phyloP scores from a whole-genome alignment of 2,113 vertebrate species.

The Mohoua ochrocephala region DNA sequence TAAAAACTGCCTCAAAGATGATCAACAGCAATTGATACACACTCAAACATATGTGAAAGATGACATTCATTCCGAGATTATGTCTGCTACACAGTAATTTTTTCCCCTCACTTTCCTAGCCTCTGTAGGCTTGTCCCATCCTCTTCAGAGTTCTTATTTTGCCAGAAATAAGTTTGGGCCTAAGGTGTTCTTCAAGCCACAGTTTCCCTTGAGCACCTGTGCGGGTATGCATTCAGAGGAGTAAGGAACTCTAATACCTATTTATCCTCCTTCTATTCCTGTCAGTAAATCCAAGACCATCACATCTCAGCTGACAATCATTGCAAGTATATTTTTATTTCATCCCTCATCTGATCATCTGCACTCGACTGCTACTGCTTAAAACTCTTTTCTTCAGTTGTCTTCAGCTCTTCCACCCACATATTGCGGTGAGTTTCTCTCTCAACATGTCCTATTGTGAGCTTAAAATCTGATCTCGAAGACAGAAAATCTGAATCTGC shows the following conservation, averaged over 20 bases:
- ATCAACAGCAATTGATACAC: not conserved
- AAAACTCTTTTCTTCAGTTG: not conserved
- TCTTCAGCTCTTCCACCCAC: not conserved
- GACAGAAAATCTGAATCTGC: not conserved
- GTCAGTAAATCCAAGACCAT: not conserved
- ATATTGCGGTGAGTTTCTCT: not conserved
- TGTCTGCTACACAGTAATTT: not conserved
- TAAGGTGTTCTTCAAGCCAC: not conserved
- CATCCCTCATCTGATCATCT: not conserved
- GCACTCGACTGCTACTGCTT: not conserved
- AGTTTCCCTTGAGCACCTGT: not conserved
- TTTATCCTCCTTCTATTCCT: not conserved
- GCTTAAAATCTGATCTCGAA: not conserved
- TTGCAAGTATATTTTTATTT: not conserved
- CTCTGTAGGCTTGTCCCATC: not conserved
- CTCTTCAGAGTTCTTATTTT: not conserved
- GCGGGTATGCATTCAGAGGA: not conserved
- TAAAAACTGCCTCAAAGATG: not conserved
- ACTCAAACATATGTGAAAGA: not conserved
- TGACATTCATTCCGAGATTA: not conserved
- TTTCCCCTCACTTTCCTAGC: not conserved
- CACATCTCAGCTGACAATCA: not conserved
- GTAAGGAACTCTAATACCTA: not conserved
- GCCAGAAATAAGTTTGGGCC: not conserved
- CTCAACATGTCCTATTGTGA: not conserved